Evolutionary conservation across 2,888 invertebrate species (phyloP).

Genomic region (Epinotia ramella): DNA sequence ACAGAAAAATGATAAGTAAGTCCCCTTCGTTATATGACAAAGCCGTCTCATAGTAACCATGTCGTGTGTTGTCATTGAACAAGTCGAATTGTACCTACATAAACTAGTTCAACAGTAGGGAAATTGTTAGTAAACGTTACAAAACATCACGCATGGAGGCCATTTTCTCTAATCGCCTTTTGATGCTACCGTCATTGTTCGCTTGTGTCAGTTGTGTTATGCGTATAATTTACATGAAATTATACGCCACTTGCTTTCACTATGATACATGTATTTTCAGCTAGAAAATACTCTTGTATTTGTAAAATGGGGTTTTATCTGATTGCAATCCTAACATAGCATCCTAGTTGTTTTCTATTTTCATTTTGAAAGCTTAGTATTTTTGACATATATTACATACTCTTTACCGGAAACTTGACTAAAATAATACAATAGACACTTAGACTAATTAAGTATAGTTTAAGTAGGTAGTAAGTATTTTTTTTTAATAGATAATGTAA

Average conservation of each 20-base stretch:
- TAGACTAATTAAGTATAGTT: too few relatives aligned
- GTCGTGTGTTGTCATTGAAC: background rate
- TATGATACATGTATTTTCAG: slow-evolving; percentile 52
- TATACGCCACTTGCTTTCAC: slow-evolving; percentile 70
- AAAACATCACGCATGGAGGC: slow-evolving; percentile 65
- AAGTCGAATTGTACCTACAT: background rate
- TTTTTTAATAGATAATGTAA: too few relatives aligned
- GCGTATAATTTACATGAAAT: slow-evolving; percentile 68
- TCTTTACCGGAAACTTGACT: too few relatives aligned
- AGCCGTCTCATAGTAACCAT: background rate
- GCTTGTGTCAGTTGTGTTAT: slow-evolving; percentile 59
- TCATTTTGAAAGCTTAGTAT: too few relatives aligned
- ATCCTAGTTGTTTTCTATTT: too few relatives aligned
- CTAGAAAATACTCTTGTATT: background rate
- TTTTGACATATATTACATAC: too few relatives aligned
- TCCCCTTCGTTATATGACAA: too few relatives aligned
- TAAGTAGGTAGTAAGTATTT: too few relatives aligned
- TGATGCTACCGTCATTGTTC: slow-evolving; percentile 70
- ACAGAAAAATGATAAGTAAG: too few relatives aligned
- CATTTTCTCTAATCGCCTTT: slow-evolving; percentile 72
- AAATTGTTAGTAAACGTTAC: slow-evolving; percentile 59
- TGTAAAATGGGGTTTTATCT: too few relatives aligned
- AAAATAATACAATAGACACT: too few relatives aligned
- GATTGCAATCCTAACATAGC: too few relatives aligned
- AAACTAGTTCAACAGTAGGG: slow-evolving; percentile 19